A percentile compares a stretch with the other conserved stretches of the same genome.
phyloP scores from a whole-genome alignment of 2,113 vertebrate genomes.

The Carettochelys insculpta region DNA sequence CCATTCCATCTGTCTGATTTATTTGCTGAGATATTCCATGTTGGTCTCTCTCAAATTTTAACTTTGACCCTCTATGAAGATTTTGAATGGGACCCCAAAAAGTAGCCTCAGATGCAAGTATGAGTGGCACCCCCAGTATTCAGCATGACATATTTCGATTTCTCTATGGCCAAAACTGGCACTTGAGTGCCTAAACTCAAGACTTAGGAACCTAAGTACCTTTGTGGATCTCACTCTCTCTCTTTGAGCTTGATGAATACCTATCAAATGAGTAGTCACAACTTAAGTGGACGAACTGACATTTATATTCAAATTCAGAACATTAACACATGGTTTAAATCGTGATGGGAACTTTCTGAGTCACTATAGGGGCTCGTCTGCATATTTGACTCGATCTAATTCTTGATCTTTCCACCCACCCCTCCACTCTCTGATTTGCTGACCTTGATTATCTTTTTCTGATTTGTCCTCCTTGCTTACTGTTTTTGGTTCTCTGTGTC shows the following conservation, averaged over 20 bases:
- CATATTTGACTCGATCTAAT: too few species aligned
- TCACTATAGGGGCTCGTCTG: too few species aligned
- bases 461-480: too few species aligned
- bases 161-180: not conserved
- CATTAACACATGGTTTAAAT: too few species aligned
- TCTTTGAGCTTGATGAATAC: not conserved
- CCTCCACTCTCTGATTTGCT: too few species aligned
- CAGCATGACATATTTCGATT: not conserved
- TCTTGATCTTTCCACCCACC: too few species aligned
- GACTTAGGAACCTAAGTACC: not conserved
- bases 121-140: not conserved
- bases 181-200: not conserved
- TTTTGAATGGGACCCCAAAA: not conserved
- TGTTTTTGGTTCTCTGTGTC: too few species aligned
- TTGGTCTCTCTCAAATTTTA: not conserved
- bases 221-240: not conserved
- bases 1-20: not conserved
- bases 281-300: too few species aligned
- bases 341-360: too few species aligned
- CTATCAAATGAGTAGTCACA: not conserved
- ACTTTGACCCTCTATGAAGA: constrained; percentile 28
- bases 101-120: not conserved
- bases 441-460: too few species aligned
- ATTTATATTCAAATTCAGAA: too few species aligned
- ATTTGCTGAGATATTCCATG: not conserved